Percentiles rank a stretch among this genome's conserved stretches.
These are phyloP conservation scores for Mionectes macconnelli DNA, from an alignment of 2,113 vertebrate genomes.

Conservation along the genomic window DNA sequence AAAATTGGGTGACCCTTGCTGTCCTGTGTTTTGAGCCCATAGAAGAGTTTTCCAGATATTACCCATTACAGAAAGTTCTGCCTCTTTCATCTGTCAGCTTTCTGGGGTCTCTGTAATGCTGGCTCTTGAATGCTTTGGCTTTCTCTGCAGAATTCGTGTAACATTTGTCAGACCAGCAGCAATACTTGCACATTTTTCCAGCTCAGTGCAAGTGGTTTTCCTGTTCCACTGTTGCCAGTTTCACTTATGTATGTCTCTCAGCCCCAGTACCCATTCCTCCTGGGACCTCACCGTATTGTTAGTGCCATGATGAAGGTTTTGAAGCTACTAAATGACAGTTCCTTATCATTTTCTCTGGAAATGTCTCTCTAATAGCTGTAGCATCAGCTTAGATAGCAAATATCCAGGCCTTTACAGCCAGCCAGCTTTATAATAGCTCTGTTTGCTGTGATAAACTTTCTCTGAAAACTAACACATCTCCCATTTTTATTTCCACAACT, in stretches of 20 bases:
- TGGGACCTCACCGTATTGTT: not conserved
- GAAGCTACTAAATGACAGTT: not conserved
- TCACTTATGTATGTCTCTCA: fast-evolving
- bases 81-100: not conserved
- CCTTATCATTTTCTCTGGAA: not conserved
- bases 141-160: not conserved
- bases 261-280: not conserved
- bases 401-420: not conserved
- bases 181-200: fast-evolving
- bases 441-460: not conserved
- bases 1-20: not conserved
- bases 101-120: not conserved
- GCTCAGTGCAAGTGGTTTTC: not conserved
- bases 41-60: not conserved
- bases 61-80: not conserved
- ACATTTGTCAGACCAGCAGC: not conserved
- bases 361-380: not conserved
- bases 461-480: not conserved
- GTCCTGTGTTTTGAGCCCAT: not conserved
- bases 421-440: not conserved
- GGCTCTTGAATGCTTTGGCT: not conserved
- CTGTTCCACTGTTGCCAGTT: not conserved
- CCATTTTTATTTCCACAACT: not conserved
- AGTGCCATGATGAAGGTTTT: not conserved
- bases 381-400: not conserved